Evolutionary conservation across 2,113 vertebrate genomes (phyloP).

Genomic region (Hassar affinis): DNA sequence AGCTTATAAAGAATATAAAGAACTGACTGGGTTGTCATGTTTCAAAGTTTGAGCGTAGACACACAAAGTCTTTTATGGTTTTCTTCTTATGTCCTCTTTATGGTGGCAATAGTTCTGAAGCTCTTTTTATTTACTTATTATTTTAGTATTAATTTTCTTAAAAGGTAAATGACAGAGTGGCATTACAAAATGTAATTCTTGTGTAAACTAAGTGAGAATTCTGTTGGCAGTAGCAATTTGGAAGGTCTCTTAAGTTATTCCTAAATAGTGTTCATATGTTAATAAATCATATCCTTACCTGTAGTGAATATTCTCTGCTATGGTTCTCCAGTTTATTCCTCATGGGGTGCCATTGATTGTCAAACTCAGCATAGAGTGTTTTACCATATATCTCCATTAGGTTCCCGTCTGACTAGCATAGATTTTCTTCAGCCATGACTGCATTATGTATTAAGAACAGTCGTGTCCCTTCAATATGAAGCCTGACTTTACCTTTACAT

Average conservation of each 20-base stretch:
- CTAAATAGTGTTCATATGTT: constrained; percentile 84
- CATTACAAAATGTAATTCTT: neutral
- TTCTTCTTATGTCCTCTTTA: too few species aligned
- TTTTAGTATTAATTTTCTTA: neutral
- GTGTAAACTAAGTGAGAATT: neutral
- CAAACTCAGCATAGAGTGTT: constrained; percentile 96
- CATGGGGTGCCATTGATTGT: constrained; percentile 97
- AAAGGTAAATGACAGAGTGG: neutral
- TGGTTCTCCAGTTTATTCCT: constrained; percentile 91
- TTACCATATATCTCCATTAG: constrained; percentile 99
- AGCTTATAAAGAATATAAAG: too few species aligned
- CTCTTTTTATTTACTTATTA: neutral
- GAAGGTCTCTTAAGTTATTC: constrained; percentile 86
- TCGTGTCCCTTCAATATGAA: constrained; percentile 87
- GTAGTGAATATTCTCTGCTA: constrained; percentile 89
- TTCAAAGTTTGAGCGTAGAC: too few species aligned
- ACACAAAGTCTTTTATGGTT: too few species aligned
- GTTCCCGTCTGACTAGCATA: constrained; percentile 93
- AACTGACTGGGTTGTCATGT: too few species aligned
- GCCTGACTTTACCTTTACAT: constrained; percentile 64
- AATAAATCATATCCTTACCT: constrained; percentile 83
- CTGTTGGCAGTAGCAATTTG: constrained; percentile 68
- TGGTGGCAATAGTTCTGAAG: neutral
- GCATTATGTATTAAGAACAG: constrained; percentile 92
- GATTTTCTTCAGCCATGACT: constrained; percentile 95